Conservation (phyloP, 1,140 invertebrate species). For the Scaptomyza hsui region DNA sequence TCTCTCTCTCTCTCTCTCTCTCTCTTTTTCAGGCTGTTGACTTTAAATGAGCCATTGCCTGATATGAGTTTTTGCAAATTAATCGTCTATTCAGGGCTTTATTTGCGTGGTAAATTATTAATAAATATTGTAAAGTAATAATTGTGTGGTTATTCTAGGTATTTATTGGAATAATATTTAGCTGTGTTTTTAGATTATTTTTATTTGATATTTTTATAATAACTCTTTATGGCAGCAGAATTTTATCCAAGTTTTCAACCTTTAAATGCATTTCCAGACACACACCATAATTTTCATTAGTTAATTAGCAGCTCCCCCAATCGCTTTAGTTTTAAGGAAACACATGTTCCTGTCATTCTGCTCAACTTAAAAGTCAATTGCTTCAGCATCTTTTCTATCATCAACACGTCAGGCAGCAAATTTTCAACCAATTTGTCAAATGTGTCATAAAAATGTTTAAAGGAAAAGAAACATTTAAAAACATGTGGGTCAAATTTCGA, state of each 20-base stretch:
- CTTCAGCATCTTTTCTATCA: conserved; percentile 10
- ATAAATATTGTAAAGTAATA: not conserved
- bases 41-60: conserved; percentile 20
- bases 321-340: not conserved
- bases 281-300: not conserved
- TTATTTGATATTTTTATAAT: too few species aligned
- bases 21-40: conserved; percentile 17
- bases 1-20: too few species aligned
- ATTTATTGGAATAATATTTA: not conserved
- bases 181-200: not conserved
- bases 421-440: conserved; percentile 56
- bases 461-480: conserved; percentile 20
- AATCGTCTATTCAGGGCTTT: conserved; percentile 5
- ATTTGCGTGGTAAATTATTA: not conserved
- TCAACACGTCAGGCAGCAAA: conserved; percentile 37
- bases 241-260: not conserved
- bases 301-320: not conserved
- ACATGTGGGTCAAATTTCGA: conserved; percentile 46
- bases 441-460: conserved; percentile 44
- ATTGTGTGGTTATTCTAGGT: not conserved
- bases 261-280: too few species aligned
- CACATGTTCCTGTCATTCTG: conserved; percentile 23
- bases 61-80: conserved; percentile 10
- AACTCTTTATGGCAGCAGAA: too few species aligned
- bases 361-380: conserved; percentile 14